These are phyloP conservation scores for Lontra canadensis DNA, from an alignment of 2,113 vertebrate genomes.

Conservation along the genomic window DNA sequence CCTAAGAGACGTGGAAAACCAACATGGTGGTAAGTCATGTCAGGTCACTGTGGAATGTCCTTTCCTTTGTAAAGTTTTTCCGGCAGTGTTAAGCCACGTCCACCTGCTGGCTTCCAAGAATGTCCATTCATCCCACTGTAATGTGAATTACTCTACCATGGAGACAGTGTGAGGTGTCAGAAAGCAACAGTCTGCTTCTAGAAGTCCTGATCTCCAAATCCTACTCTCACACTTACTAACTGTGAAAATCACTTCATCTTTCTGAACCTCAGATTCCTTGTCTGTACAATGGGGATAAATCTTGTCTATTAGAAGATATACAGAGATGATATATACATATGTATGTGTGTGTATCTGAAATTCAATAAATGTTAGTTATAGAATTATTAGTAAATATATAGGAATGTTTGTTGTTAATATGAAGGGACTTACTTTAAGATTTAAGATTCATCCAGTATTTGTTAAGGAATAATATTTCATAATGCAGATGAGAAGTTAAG, in stretches of 20 bases:
- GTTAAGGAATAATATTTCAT: not conserved
- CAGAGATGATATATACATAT: not conserved
- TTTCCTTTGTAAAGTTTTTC: not conserved
- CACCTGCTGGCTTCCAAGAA: not conserved
- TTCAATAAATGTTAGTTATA: not conserved
- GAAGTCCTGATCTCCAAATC: not conserved
- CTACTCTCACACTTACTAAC: not conserved
- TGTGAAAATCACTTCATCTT: not conserved
- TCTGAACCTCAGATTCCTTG: not conserved
- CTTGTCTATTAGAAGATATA: not conserved
- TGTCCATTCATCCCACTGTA: not conserved
- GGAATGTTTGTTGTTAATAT: not conserved
- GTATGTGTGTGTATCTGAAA: not conserved
- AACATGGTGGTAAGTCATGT: no score
- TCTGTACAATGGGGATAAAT: not conserved
- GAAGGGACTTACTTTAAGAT: not conserved
- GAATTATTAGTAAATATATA: not conserved
- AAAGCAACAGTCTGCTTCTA: not conserved
- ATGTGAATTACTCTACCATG: not conserved
- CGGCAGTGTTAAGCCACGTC: not conserved
- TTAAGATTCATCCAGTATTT: conserved; percentile 11
- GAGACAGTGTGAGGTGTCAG: not conserved
- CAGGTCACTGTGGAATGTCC: not conserved
- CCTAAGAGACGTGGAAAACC: not conserved
- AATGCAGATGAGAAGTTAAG: not conserved